phyloP scores from a whole-genome alignment of 2,888 invertebrate species.

The Hirtodrosophila histrioides region DNA sequence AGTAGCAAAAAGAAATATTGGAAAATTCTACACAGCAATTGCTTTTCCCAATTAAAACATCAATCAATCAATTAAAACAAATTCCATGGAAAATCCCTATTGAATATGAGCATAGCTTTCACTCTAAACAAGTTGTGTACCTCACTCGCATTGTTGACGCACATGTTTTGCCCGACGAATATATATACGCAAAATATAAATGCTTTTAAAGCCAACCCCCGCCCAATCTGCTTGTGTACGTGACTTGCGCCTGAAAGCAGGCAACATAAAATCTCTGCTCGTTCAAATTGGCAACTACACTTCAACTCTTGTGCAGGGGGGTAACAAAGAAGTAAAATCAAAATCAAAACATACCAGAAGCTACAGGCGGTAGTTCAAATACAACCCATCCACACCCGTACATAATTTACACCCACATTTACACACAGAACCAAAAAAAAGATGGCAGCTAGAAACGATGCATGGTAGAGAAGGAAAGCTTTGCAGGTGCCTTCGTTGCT shows the following conservation, averaged over 20 bases:
- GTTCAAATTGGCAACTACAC: conserved; percentile 57
- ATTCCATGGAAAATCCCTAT: conserved; percentile 75
- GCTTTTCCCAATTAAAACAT: conserved; percentile 82
- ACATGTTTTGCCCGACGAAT: conserved; percentile 62
- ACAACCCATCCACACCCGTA: conserved; percentile 35
- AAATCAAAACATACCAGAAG: conserved; percentile 73
- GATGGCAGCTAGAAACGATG: conserved; percentile 27
- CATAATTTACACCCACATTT: conserved; percentile 23
- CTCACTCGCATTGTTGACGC: conserved; percentile 44
- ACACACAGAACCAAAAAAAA: conserved; percentile 12
- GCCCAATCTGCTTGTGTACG: conserved; percentile 36
- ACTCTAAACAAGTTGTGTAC: conserved; percentile 64
- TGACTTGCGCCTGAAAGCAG: conserved; percentile 70
- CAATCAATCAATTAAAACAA: conserved; percentile 81
- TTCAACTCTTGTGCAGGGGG: conserved; percentile 1
- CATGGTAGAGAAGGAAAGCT: conserved; percentile 17
- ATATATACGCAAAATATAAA: conserved; percentile 63
- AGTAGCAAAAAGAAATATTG: conserved; percentile 42
- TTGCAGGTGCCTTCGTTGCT: conserved; percentile 29
- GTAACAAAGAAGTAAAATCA: conserved; percentile 25
- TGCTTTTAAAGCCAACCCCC: conserved; percentile 46
- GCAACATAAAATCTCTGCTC: conserved; percentile 62
- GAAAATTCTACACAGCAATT: conserved; percentile 60
- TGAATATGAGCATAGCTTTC: conserved; percentile 67
- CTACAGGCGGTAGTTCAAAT: conserved; percentile 67